Conservation (phyloP, 2,113 vertebrate genomes). For the Pterocles gutturalis region DNA sequence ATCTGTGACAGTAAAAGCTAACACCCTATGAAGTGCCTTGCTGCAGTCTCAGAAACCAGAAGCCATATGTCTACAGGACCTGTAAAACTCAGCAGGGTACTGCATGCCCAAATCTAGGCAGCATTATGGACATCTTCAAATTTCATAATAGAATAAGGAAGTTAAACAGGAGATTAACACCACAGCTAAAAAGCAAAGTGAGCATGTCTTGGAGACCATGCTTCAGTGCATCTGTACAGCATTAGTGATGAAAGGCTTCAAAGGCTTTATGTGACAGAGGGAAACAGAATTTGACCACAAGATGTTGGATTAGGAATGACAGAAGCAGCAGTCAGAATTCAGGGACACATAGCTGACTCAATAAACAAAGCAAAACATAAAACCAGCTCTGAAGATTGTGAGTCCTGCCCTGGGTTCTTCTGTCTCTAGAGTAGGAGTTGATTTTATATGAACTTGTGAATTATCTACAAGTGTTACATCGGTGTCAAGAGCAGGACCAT, state of each 20-base stretch:
- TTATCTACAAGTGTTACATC: background rate
- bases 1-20: conserved; percentile 17
- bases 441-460: background rate
- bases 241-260: background rate
- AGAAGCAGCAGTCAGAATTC: background rate
- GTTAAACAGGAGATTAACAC: background rate
- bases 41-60: conserved; percentile 5
- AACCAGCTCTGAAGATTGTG: background rate
- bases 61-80: background rate
- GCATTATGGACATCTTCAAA: background rate
- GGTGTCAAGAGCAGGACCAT: background rate
- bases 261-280: background rate
- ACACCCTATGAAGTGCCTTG: background rate
- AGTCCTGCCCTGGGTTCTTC: background rate
- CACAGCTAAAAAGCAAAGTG: background rate
- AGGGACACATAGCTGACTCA: background rate
- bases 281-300: background rate
- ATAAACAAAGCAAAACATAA: conserved; percentile 2
- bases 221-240: background rate
- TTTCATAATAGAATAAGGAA: background rate
- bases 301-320: background rate
- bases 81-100: background rate
- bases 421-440: background rate
- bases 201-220: background rate
- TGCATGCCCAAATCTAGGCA: background rate